These are phyloP conservation scores for Aphrophora alni DNA, from an alignment of 2,888 invertebrate genomes.

Conservation along the genomic window DNA sequence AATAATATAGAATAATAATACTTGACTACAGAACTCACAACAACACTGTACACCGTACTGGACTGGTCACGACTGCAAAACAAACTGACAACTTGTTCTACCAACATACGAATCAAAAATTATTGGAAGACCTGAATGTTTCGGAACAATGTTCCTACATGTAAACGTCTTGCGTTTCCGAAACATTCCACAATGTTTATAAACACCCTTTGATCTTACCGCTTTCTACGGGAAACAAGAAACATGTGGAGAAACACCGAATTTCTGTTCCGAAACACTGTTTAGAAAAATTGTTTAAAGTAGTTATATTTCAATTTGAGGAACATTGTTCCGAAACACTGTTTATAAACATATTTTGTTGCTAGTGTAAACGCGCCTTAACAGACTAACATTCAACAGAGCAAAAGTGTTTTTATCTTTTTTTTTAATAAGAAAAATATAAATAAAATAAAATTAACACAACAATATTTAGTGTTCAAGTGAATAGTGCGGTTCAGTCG, in stretches of 20 bases:
- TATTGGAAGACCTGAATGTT: neutral
- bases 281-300: neutral
- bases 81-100: neutral
- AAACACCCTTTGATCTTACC: constrained; percentile 6
- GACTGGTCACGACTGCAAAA: neutral
- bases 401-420: too few species aligned
- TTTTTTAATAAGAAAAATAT: too few species aligned
- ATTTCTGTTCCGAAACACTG: neutral
- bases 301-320: neutral
- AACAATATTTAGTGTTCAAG: too few species aligned
- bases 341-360: neutral
- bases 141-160: neutral
- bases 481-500: too few species aligned
- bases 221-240: neutral
- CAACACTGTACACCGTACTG: neutral
- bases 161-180: neutral
- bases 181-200: constrained; percentile 20
- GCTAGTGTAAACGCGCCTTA: neutral
- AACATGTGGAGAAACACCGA: neutral
- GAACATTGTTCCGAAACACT: neutral
- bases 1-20: neutral
- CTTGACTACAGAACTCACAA: neutral
- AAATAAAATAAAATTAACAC: too few species aligned
- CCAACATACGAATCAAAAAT: neutral
- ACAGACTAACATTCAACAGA: too few species aligned